phyloP scores from a whole-genome alignment of 1,140 invertebrate genomes.

The Coelopa frigida region DNA sequence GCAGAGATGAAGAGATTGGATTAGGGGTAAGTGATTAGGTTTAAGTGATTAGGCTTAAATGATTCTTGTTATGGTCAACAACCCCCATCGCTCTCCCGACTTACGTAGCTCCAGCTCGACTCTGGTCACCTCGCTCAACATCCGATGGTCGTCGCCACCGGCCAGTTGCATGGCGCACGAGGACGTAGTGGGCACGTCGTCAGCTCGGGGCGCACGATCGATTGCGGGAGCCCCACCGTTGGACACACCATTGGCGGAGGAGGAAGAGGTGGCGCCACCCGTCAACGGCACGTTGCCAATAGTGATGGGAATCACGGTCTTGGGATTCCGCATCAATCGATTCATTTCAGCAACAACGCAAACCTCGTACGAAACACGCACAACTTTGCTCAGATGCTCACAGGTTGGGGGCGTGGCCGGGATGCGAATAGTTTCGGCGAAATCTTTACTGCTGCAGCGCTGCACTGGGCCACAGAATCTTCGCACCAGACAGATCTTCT shows the following conservation, averaged over 20 bases:
- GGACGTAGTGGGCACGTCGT: constrained; percentile 32
- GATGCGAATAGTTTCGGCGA: constrained; percentile 31
- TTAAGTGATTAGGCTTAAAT: too few species aligned
- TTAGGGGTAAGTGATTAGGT: too few species aligned
- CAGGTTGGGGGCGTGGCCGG: constrained; percentile 46
- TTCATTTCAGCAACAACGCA: constrained; percentile 35
- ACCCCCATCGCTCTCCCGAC: too few species aligned
- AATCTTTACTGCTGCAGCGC: constrained; percentile 21
- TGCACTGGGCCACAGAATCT: constrained; percentile 27
- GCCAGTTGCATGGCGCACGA: constrained; percentile 24
- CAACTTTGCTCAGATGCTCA: constrained; percentile 37
- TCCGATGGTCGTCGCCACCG: constrained; percentile 9
- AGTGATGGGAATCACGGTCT: constrained; percentile 30
- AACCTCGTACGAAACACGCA: constrained; percentile 36
- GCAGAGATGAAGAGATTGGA: neutral
- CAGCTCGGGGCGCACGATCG: constrained; percentile 12
- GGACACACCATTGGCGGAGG: too few species aligned
- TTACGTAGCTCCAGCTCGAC: too few species aligned
- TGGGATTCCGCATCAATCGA: constrained; percentile 35
- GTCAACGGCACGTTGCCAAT: constrained; percentile 36
- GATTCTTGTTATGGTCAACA: too few species aligned
- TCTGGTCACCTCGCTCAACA: constrained; percentile 19
- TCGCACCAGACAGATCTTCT: constrained; percentile 35
- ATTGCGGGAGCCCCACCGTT: too few species aligned
- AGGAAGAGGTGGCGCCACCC: constrained; percentile 5